Evolutionary conservation across 2,113 vertebrate genomes (phyloP).

Genomic region (Tamias sibiricus): DNA sequence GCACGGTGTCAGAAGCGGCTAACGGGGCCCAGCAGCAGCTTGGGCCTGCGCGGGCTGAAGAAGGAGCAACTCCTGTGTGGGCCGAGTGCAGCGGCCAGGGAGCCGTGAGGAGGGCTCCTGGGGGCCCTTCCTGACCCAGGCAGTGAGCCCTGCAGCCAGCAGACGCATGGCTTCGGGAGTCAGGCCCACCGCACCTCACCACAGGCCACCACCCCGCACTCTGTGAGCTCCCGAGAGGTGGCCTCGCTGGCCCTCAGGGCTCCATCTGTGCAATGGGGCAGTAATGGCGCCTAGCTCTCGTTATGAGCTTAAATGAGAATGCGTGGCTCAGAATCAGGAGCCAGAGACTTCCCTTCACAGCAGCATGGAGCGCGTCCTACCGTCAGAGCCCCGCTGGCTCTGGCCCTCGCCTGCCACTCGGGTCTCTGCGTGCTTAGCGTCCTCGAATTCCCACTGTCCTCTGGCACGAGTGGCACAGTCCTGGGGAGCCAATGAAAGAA

Average conservation of each 20-base stretch:
- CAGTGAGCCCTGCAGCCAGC: neutral
- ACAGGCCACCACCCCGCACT: fast-evolving
- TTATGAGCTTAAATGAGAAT: neutral
- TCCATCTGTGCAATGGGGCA: neutral
- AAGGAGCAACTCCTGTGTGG: fast-evolving
- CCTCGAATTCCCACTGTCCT: neutral
- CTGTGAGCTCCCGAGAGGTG: fast-evolving
- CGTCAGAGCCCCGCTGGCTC: neutral
- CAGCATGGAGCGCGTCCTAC: fast-evolving
- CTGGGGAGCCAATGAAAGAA: neutral
- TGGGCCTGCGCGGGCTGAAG: neutral
- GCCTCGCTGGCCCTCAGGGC: neutral
- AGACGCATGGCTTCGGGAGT: no score
- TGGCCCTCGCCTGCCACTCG: neutral
- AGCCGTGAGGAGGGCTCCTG: fast-evolving
- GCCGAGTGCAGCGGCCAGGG: no score
- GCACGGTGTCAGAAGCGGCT: neutral
- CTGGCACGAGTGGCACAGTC: neutral
- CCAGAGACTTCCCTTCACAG: neutral
- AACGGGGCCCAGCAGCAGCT: neutral
- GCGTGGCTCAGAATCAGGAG: fast-evolving
- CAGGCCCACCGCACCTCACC: no score
- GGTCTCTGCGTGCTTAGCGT: neutral
- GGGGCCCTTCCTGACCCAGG: neutral
- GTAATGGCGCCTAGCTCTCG: fast-evolving